Conservation (phyloP, 2,797 vertebrate genomes). For the Hylomyscus alleni region DNA sequence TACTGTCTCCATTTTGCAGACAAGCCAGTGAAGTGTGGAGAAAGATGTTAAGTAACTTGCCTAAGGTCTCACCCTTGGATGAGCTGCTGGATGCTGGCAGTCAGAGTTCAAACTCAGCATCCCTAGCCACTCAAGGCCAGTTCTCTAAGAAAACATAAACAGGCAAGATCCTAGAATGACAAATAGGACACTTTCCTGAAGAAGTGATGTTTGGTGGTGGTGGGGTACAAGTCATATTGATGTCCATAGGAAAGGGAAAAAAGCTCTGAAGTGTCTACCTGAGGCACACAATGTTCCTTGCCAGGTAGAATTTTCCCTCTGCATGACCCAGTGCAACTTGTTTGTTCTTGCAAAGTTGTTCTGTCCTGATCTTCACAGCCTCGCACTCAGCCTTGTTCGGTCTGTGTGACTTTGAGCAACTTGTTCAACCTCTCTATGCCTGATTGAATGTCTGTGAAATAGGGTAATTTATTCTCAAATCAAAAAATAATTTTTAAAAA, state of each 20-base stretch:
- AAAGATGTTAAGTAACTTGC: constrained; percentile 42
- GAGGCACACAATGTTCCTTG: neutral
- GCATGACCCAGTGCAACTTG: neutral
- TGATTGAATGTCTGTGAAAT: constrained; percentile 64
- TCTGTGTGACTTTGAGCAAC: constrained; percentile 55
- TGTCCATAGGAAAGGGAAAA: neutral
- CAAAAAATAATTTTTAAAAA: neutral
- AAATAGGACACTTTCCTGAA: constrained; percentile 24
- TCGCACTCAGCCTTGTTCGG: constrained; percentile 37
- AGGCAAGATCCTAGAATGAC: neutral
- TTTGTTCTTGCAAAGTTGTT: constrained; percentile 46
- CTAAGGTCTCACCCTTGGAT: neutral
- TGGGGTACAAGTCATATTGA: neutral
- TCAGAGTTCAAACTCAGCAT: constrained; percentile 32
- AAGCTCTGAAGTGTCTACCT: constrained; percentile 35
- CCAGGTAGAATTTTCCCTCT: constrained; percentile 58
- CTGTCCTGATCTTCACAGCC: constrained; percentile 13
- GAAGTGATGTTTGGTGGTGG: constrained; percentile 17
- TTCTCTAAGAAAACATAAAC: neutral
- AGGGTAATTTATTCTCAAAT: constrained; percentile 33
- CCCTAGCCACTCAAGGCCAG: neutral
- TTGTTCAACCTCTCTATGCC: constrained; percentile 46
- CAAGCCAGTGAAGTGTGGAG: constrained; percentile 25
- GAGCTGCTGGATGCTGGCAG: neutral
- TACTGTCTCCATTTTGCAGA: constrained; percentile 23